phyloP scores from a whole-genome alignment of 2,888 invertebrate species.

The Trisateles emortualis region DNA sequence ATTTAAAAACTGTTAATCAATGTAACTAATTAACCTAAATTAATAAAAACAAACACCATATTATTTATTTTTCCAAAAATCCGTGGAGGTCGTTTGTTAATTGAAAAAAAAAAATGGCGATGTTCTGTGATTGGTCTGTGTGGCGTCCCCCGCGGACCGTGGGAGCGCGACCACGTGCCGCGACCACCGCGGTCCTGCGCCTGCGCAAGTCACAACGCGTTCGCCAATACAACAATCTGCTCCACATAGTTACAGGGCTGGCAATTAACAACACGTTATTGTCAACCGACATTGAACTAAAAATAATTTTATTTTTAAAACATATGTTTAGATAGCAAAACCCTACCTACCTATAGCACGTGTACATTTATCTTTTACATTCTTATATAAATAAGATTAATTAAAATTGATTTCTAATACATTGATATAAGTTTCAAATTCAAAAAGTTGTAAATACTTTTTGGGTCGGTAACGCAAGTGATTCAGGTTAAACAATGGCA shows the following conservation, averaged over 20 bases:
- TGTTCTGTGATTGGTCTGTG: slow-evolving; percentile 37
- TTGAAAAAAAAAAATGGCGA: slow-evolving; percentile 45
- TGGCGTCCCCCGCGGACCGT: slow-evolving; percentile 69
- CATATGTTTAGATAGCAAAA: no score
- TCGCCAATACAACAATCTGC: slow-evolving; percentile 45
- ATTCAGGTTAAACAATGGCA: no score
- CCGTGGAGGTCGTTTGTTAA: slow-evolving; percentile 55
- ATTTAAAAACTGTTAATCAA: not conserved
- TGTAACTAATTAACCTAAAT: slow-evolving; percentile 12
- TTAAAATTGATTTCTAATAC: no score
- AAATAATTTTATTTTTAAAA: not conserved
- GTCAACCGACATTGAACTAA: not conserved
- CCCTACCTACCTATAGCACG: no score
- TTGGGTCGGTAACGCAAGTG: no score
- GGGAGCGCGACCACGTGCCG: slow-evolving; percentile 66
- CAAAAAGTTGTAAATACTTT: no score
- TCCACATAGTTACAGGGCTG: slow-evolving; percentile 38
- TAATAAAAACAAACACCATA: not conserved
- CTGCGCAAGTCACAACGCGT: slow-evolving; percentile 54
- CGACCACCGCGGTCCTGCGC: slow-evolving; percentile 65
- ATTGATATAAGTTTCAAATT: no score
- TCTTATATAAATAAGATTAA: no score
- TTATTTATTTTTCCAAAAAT: slow-evolving; percentile 42
- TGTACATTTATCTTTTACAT: no score
- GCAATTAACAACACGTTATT: slow-evolving; percentile 8